Base-by-base conservation (phyloP, 2,113 vertebrate species). In the Tragelaphus buxtoni region DNA sequence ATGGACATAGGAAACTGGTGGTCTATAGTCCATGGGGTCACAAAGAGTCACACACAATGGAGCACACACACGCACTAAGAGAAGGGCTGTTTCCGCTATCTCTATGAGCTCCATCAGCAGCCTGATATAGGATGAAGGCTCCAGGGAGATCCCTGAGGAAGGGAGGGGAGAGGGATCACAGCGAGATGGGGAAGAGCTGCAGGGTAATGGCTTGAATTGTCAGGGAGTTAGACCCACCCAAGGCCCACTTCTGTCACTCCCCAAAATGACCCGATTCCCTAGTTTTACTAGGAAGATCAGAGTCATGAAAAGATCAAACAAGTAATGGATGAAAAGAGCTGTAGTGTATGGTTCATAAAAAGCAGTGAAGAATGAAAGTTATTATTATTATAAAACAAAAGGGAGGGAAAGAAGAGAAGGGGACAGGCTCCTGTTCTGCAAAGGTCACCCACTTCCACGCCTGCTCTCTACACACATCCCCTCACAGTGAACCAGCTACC, bases 341-440 rank as follows among this genome's bases (percentile, higher is more conserved):
- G 13, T n/a, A 61, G 53, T 12, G 17, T 26, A 83, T 28, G 69
- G 30, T 32, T 95, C 88, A 69, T 28, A 35, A 56, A 83, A 84
- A 91, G 53, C 51, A 63, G 56, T 30, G 5, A 60, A 69, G 51
- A 90, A 42, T 65, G 74, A 20, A 56, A 72, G 22, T 58, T 80
- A 80, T 42, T 58, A 76, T 83, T 69, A 88, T 60, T 49, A 65
- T 83, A 32, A 77, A 89, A 92, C 58, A 84, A 55, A 89, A 74
- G 60, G 35, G 4, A 18, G 45, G 77, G 61, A 69, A 53, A 51
- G 35, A 24, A 90, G 88, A 42, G 56, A 58, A n/a, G 1, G 4
- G 32, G 24, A 69, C 35, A 20, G 14, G 28, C 8, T 63, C 51
- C 3, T 1, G 10, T 39, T 55, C 17, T 69, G 65, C 39, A 60